Base-by-base conservation (phyloP, 2,888 invertebrate species). In the Ochlodes sylvanus region DNA sequence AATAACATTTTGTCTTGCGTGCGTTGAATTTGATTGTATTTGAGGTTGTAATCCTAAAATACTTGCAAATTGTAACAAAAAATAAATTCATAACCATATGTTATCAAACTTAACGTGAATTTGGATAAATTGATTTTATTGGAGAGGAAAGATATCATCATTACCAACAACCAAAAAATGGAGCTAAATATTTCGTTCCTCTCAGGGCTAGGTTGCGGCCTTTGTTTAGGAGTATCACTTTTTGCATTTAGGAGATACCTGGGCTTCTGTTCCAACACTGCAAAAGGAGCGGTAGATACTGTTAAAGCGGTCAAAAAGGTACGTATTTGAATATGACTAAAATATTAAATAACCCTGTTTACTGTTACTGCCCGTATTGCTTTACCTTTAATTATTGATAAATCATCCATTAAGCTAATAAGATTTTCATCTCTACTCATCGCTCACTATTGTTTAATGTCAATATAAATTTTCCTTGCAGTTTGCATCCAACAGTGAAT, bases 401-500 rank as follows among this genome's bases (percentile, higher is more conserved):
- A n/a, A n/a, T 32, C 5, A 32, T 32, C 32, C 0, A 32, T 7
- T 32, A 32, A 7, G 7, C 7, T 7, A 32, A 32, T 32, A 32
- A 32, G 7, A 32, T 32, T 0, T 32, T 0, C 7, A 32, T 7
- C 7, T 32, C 32, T 32, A 5, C 32, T 7, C 50, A 10, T n/a
- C n/a, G n/a, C n/a, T n/a, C n/a, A n/a, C n/a, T n/a, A n/a, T n/a
- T n/a, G 50, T 9, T 50, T 9, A 19, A 50, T 42, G 42, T 42
- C 1, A 42, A n/a, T 15, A 7, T 21, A 7, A 38, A 21, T 62
- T 72, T 67, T 71, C 71, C 47, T 90, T 89, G 12, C 87, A 93
- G 92, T 86, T 86, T 67, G 70, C 80, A 34, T 85, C 91, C 67
- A 85, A 91, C 58, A 92, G 94, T 44, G 95, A 96, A 80, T 96